A percentile compares a stretch with the other conserved stretches of the same genome.
phyloP scores from a whole-genome alignment of 2,113 vertebrate species.

The Psilopogon haemacephalus region DNA sequence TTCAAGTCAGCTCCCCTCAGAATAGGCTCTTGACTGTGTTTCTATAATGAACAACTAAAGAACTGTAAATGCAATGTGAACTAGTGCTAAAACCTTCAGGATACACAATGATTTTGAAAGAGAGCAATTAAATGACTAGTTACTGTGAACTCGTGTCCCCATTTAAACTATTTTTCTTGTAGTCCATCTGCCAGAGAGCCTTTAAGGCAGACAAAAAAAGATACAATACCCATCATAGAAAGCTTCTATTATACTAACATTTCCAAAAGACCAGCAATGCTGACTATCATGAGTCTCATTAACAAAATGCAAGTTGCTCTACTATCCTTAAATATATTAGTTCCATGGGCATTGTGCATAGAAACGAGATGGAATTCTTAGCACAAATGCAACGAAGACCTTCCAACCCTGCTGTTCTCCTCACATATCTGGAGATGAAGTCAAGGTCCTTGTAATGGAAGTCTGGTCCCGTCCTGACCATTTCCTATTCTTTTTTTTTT shows the following conservation, averaged over 20 bases:
- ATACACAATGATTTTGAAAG: constrained; percentile 20
- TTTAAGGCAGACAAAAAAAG: constrained; percentile 8
- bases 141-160: constrained; percentile 33
- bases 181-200: constrained; percentile 51
- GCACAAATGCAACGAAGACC: neutral
- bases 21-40: constrained; percentile 20
- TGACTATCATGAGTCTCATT: constrained; percentile 5
- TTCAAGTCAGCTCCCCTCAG: constrained; percentile 16
- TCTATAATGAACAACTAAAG: constrained; percentile 37
- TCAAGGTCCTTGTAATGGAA: neutral
- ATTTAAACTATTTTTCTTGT: neutral
- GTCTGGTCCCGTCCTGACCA: neutral
- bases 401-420: neutral
- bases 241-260: constrained; percentile 8
- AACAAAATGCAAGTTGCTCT: neutral
- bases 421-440: neutral
- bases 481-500: neutral
- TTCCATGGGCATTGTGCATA: neutral
- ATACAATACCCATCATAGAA: neutral
- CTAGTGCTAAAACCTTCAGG: constrained; percentile 12
- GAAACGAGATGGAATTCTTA: neutral
- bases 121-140: neutral
- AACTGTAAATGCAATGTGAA: constrained; percentile 29
- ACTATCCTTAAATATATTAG: neutral
- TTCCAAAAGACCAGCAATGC: neutral